These are phyloP conservation scores for Desmodus rotundus DNA, from an alignment of 2,113 vertebrate species.

Conservation along the genomic window DNA sequence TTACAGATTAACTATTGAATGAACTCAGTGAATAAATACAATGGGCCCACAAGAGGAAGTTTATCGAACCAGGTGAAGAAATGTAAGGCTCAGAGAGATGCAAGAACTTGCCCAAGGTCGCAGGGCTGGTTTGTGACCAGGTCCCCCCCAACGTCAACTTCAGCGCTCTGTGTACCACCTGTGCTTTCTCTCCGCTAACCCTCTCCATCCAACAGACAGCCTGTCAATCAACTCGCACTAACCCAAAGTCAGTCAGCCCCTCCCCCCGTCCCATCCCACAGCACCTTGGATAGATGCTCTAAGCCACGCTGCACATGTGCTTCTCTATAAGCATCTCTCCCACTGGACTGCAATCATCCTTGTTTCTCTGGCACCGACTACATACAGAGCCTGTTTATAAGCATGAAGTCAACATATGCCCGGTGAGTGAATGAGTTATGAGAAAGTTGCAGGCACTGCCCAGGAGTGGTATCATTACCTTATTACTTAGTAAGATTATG, in stretches of 20 bases:
- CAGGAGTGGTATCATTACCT: not conserved
- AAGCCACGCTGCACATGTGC: rapidly evolving
- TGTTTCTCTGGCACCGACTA: not conserved
- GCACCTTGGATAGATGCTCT: rapidly evolving
- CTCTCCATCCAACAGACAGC: not conserved
- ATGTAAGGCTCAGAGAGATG: not conserved
- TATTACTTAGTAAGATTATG: not conserved
- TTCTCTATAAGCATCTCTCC: not conserved
- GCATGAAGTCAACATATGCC: not conserved
- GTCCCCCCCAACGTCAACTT: not conserved
- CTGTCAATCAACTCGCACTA: rapidly evolving
- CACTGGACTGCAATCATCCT: not conserved
- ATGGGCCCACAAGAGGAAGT: not conserved
- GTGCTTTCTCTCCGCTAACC: not conserved
- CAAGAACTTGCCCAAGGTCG: not conserved
- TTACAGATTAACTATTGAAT: not conserved
- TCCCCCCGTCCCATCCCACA: no score
- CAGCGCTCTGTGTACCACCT: not conserved
- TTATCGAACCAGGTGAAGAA: not conserved
- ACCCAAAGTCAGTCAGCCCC: not conserved
- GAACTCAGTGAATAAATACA: not conserved
- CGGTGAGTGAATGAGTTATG: not conserved
- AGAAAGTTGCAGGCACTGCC: not conserved
- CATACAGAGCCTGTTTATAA: not conserved
- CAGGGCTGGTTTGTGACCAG: not conserved